Percentiles rank a stretch among this genome's conserved stretches.
These are phyloP conservation scores for Echinometra lucunter DNA, from an alignment of 53 echinoderm and acorn worm genomes.

Conservation along the genomic window DNA sequence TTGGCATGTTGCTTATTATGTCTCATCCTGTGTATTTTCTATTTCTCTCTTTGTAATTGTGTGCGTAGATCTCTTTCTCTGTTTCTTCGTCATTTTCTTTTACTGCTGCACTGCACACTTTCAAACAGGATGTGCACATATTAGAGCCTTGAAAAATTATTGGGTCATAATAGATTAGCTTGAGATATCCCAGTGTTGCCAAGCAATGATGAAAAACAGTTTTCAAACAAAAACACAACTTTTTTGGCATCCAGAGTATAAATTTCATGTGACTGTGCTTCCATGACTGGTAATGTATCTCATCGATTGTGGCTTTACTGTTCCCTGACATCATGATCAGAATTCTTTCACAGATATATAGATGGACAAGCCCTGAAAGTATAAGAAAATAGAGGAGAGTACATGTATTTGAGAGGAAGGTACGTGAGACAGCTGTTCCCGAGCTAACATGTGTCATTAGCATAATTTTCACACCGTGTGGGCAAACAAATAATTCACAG, in stretches of 20 bases:
- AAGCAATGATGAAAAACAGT: conserved; percentile 51
- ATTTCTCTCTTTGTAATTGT: neutral
- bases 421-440: conserved; percentile 2
- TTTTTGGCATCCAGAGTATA: neutral
- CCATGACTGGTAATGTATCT: neutral
- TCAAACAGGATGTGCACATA: conserved; percentile 33
- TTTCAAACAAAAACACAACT: conserved; percentile 47
- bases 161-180: conserved; percentile 49
- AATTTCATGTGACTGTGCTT: neutral
- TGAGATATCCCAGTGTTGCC: conserved; percentile 31
- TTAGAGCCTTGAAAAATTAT: conserved; percentile 44
- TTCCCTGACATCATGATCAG: too few species aligned
- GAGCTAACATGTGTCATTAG: conserved; percentile 24
- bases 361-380: neutral
- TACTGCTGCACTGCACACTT: neutral
- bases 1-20: neutral
- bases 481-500: conserved; percentile 45
- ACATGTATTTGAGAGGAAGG: neutral
- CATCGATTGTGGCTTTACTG: too few species aligned
- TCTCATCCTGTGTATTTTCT: neutral
- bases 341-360: neutral
- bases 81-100: neutral
- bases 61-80: neutral
- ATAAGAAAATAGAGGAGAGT: neutral
- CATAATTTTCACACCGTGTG: conserved; percentile 45